Conservation (phyloP, 2,888 invertebrate species). For the Glyphotaelius pellucidus region DNA sequence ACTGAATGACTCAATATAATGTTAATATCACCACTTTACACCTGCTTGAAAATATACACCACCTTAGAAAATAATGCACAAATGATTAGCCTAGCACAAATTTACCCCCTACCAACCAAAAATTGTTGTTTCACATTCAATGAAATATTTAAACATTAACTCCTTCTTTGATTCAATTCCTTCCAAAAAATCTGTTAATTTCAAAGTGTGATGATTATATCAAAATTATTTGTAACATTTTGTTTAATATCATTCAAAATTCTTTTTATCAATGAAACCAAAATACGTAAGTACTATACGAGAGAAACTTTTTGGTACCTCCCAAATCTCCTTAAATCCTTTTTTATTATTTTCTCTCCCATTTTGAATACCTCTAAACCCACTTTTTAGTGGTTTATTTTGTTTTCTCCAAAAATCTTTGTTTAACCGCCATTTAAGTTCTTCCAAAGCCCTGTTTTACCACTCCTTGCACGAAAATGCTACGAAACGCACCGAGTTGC, state of each 20-base stretch:
- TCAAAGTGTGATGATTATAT: not conserved
- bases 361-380: not conserved
- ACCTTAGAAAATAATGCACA: slow-evolving; percentile 44
- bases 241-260: slow-evolving; percentile 15
- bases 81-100: slow-evolving; percentile 40
- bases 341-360: not conserved
- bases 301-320: slow-evolving; percentile 66
- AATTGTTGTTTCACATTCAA: slow-evolving; percentile 18
- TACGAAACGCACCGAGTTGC: slow-evolving; percentile 66
- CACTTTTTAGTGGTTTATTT: not conserved
- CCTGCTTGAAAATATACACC: slow-evolving; percentile 60
- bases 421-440: slow-evolving; percentile 8
- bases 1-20: slow-evolving; percentile 47
- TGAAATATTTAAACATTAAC: not conserved
- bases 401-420: not conserved
- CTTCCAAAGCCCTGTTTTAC: not conserved
- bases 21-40: slow-evolving; percentile 43
- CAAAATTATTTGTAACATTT: slow-evolving; percentile 30
- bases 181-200: slow-evolving; percentile 16
- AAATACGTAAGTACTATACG: slow-evolving; percentile 53
- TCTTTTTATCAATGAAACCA: slow-evolving; percentile 39
- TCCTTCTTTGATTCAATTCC: slow-evolving; percentile 25
- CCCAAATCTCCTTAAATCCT: slow-evolving; percentile 8
- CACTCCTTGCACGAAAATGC: slow-evolving; percentile 66
- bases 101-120: not conserved